Percentiles rank a stretch among this genome's conserved stretches.
Evolutionary conservation across 2,888 invertebrate genomes (phyloP).

Genomic region (Eubasilissa splendida): DNA sequence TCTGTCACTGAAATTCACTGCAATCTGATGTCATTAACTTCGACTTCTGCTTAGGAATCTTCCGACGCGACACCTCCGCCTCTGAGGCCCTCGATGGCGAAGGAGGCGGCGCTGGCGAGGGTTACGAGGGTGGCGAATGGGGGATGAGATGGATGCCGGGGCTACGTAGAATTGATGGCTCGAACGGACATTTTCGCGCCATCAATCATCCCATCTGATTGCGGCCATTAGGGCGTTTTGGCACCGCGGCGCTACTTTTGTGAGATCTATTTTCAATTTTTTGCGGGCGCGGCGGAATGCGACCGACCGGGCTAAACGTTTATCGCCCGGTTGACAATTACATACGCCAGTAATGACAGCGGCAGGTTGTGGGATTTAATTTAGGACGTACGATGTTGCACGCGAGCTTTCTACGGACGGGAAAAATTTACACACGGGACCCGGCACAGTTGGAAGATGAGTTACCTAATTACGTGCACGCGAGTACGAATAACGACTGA

Average conservation of each 20-base stretch:
- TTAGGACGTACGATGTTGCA: no score
- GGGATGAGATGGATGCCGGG: not conserved
- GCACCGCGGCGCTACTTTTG: conserved; percentile 13
- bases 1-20: not conserved
- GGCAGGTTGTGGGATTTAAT: no score
- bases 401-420: no score
- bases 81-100: not conserved
- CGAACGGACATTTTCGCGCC: conserved; percentile 50
- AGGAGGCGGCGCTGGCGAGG: not conserved
- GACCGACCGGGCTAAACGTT: no score
- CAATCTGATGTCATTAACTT: not conserved
- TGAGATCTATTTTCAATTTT: conserved; percentile 3
- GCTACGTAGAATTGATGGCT: conserved; percentile 49
- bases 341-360: no score
- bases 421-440: no score
- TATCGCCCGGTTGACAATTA: no score
- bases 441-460: no score
- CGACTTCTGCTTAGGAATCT: not conserved
- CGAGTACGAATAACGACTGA: no score
- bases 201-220: conserved; percentile 52
- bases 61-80: not conserved
- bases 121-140: not conserved
- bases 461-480: no score
- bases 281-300: not conserved
- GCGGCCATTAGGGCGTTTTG: conserved; percentile 38